A percentile compares a stretch with the other conserved stretches of the same genome.
Conservation (phyloP, 2,888 invertebrate species). For the Eristalis pertinax region DNA sequence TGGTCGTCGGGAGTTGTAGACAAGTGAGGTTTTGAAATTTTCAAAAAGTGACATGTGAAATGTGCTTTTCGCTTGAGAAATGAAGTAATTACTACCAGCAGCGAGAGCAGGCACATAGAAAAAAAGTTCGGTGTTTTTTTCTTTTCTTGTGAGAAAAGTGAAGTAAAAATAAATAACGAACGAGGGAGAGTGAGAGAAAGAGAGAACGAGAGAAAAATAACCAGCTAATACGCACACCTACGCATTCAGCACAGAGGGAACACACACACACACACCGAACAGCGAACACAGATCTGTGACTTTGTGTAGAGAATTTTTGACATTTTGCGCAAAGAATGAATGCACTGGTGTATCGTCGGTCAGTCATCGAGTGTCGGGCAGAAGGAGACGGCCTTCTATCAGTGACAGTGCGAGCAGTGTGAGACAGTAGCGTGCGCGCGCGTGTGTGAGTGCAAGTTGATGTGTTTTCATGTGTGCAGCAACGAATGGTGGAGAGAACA, state of each 20-base stretch:
- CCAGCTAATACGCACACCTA: slow-evolving; percentile 26
- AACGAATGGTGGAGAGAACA: slow-evolving; percentile 50
- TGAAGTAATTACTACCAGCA: slow-evolving; percentile 52
- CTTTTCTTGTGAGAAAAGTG: slow-evolving; percentile 23
- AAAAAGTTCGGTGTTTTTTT: neutral
- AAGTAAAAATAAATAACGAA: slow-evolving; percentile 53
- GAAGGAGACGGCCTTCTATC: slow-evolving; percentile 46
- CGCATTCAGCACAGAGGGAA: slow-evolving; percentile 6
- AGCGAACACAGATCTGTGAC: neutral
- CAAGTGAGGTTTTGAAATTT: slow-evolving; percentile 9
- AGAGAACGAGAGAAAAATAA: neutral
- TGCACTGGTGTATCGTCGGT: slow-evolving; percentile 20
- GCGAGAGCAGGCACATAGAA: slow-evolving; percentile 9
- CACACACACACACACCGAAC: neutral
- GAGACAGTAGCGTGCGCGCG: neutral
- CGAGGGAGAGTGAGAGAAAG: neutral
- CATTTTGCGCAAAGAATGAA: slow-evolving; percentile 53
- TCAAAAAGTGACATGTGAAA: slow-evolving; percentile 51
- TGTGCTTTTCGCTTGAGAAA: slow-evolving; percentile 55
- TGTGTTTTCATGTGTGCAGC: slow-evolving; percentile 19
- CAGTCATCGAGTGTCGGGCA: slow-evolving; percentile 20
- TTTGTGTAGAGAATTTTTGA: slow-evolving; percentile 56
- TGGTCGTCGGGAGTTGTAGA: slow-evolving; percentile 24
- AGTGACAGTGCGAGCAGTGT: slow-evolving; percentile 3
- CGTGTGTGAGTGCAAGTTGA: neutral